Conservation (phyloP, 64 coral and sea anemone species). For the Acropora yongei region DNA sequence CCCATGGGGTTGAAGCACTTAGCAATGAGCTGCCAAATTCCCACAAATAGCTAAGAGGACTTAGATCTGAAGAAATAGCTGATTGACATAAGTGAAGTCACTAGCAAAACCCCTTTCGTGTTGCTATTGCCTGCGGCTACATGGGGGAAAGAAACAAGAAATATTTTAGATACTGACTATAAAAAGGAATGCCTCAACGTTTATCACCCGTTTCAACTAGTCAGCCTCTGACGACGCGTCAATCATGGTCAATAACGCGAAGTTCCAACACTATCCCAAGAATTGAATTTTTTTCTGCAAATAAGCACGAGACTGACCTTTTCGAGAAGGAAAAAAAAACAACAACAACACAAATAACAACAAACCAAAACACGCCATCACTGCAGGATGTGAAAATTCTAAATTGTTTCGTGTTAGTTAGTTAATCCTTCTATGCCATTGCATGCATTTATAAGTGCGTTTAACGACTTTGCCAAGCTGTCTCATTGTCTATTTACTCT, state of each 20-base stretch:
- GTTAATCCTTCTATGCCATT: background rate
- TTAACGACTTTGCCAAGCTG: background rate
- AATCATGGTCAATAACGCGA: background rate
- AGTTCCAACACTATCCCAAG: background rate
- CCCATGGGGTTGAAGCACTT: slow-evolving; percentile 19
- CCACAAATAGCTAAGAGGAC: slow-evolving; percentile 46
- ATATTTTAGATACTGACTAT: background rate
- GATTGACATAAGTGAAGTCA: background rate
- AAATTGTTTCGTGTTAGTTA: background rate
- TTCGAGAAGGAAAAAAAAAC: background rate
- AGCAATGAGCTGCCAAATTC: slow-evolving; percentile 5
- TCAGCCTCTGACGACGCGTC: background rate
- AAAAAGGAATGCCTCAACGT: background rate
- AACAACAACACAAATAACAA: too few species aligned
- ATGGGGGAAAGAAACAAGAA: background rate
- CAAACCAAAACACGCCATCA: too few species aligned
- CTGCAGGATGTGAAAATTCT: background rate
- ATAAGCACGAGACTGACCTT: background rate
- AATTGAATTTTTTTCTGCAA: background rate
- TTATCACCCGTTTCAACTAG: slow-evolving; percentile 1
- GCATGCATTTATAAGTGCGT: background rate
- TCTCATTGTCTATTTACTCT: background rate
- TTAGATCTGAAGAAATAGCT: slow-evolving; percentile 1
- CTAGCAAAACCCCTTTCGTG: slow-evolving; percentile 9
- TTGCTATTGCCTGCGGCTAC: background rate